Base-by-base conservation (phyloP, 2,888 invertebrate species). In the Hymenopus coronatus region DNA sequence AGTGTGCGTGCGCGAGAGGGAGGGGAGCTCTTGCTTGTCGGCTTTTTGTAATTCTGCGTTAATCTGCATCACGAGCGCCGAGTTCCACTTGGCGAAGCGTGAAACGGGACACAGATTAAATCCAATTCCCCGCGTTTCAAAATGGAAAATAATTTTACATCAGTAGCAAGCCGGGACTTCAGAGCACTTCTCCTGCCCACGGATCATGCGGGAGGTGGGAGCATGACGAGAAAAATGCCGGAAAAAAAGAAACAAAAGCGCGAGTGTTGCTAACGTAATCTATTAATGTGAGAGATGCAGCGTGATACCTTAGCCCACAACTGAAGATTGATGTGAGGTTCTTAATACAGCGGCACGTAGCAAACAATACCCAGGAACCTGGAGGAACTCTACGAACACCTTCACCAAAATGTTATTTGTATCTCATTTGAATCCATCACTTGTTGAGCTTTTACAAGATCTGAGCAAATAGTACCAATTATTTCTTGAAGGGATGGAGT, bases 31-130 rank as follows among this genome's bases (percentile, higher is more conserved):
- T 54, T 89, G 89, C 90, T 90, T 90, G 90, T 90, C 90, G 90
- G 90, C 90, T 89, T 90, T 90, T 90, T 90, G 90, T 90, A 90
- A 90, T 90, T 90, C 90, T 90, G 90, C 90, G 90, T 90, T 90
- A 90, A 90, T 90, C 90, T 90, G 90, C 88, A 89, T 89, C 88
- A 88, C 86, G 89, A 89, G 89, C 89, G 84, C 87, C 82, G 88
- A 90, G 89, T 90, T 90, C 90, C 90, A 88, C 90, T 90, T 88
- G 85, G 90, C 90, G 85, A 83, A 90, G 90, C 90, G 88, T 88
- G 89, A 90, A 90, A 90, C 90, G 88, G 90, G 89, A 90, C 90
- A 89, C 89, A 90, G 90, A 90, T 90, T 90, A 90, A 90, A 90
- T 90, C 90, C 90, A 90, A 90, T 90, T 90, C 90, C 89, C 90